A percentile compares a stretch with the other conserved stretches of the same genome.
phyloP scores from a whole-genome alignment of 2,113 vertebrate species.

The Python bivittatus region DNA sequence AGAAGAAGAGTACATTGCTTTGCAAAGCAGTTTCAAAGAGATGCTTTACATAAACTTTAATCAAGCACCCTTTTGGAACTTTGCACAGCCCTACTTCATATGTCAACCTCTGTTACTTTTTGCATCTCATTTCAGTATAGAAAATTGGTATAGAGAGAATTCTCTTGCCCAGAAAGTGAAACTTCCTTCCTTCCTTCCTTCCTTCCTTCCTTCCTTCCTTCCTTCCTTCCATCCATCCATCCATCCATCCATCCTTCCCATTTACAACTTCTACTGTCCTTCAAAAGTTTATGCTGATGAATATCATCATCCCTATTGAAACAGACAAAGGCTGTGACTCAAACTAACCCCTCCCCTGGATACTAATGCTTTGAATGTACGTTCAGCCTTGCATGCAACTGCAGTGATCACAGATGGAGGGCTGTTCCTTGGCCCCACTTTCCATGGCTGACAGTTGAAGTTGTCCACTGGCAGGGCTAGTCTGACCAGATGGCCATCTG shows the following conservation, averaged over 20 bases:
- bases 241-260: neutral
- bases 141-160: neutral
- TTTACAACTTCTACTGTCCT: no score
- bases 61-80: neutral
- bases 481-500: neutral
- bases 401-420: neutral
- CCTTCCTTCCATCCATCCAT: neutral
- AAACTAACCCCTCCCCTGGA: neutral
- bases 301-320: neutral
- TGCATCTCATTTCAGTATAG: neutral
- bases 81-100: neutral
- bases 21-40: neutral
- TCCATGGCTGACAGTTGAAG: neutral
- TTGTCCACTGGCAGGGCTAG: neutral
- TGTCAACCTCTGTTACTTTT: neutral
- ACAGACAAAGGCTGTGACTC: neutral
- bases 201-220: neutral
- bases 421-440: neutral
- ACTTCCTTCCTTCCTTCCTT: neutral
- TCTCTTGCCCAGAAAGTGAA: neutral
- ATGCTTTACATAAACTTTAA: neutral
- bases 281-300: no score
- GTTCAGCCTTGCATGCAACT: neutral
- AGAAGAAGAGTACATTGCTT: neutral
- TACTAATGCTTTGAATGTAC: neutral